Conservation (phyloP, 2,113 vertebrate species). For the Chascanopsetta lugubris region DNA sequence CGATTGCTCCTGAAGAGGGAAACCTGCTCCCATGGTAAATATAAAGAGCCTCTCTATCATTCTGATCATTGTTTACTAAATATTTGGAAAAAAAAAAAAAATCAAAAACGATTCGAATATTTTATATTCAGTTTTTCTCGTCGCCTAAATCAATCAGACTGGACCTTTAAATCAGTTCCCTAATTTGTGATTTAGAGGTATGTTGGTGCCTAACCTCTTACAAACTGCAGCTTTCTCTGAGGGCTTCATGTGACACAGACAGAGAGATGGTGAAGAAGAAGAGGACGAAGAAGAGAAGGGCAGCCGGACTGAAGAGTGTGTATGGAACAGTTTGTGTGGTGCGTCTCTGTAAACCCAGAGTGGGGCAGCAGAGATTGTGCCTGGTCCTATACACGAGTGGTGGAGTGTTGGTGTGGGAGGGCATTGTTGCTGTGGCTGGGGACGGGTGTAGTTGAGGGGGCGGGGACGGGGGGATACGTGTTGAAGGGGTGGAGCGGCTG, state of each 20-base stretch:
- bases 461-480: slow-evolving; percentile 92
- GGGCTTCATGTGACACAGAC: slow-evolving; percentile 70
- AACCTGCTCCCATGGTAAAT: no score
- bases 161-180: slow-evolving; percentile 38
- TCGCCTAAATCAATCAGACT: no score
- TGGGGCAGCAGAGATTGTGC: slow-evolving; percentile 66
- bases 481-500: slow-evolving; percentile 97
- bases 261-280: slow-evolving; percentile 46
- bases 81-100: no score
- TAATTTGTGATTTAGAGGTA: slow-evolving; percentile 64
- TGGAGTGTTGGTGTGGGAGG: slow-evolving; percentile 92
- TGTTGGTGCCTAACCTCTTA: slow-evolving; percentile 69
- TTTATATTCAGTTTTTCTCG: no score
- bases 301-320: slow-evolving; percentile 48
- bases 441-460: slow-evolving; percentile 90
- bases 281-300: slow-evolving; percentile 44
- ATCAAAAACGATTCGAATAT: no score
- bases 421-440: slow-evolving; percentile 95
- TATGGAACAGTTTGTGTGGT: slow-evolving; percentile 69
- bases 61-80: no score
- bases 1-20: no score
- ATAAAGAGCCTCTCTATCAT: no score
- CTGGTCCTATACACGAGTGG: slow-evolving; percentile 84
- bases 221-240: slow-evolving; percentile 78
- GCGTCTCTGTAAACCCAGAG: slow-evolving; percentile 61